phyloP scores from a whole-genome alignment of 2,888 invertebrate genomes.

The Brachyopa scutellaris region DNA sequence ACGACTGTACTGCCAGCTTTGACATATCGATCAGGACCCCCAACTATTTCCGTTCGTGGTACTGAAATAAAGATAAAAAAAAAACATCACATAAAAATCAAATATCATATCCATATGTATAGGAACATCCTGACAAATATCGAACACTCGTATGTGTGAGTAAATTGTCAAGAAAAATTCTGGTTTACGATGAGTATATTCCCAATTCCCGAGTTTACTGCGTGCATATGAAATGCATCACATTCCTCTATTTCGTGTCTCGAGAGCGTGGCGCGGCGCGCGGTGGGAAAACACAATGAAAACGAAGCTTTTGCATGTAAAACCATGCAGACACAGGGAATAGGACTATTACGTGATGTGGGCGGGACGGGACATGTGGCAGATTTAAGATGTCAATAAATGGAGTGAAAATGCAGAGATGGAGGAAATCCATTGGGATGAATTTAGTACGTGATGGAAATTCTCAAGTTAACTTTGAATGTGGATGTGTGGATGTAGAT shows the following conservation, averaged over 20 bases:
- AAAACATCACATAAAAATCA: constrained; percentile 14
- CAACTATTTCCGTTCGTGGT: constrained; percentile 94
- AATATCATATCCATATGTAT: too few species aligned
- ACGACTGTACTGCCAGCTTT: constrained; percentile 94
- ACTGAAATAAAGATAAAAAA: constrained; percentile 83
- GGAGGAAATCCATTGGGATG: constrained; percentile 64
- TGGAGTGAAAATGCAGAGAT: constrained; percentile 52
- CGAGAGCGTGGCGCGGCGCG: not conserved
- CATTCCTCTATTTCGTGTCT: too few species aligned
- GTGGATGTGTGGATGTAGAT: too few species aligned
- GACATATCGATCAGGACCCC: constrained; percentile 94
- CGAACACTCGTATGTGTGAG: constrained; percentile 2
- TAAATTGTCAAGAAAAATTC: constrained; percentile 44
- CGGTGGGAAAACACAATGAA: not conserved
- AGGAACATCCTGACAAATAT: too few species aligned
- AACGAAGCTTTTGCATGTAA: constrained; percentile 19
- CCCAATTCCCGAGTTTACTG: constrained; percentile 34
- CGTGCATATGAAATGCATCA: constrained; percentile 65
- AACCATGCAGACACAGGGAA: constrained; percentile 45
- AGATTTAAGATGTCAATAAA: constrained; percentile 68
- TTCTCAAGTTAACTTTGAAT: constrained; percentile 53
- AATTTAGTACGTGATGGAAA: constrained; percentile 69
- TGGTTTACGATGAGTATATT: constrained; percentile 36
- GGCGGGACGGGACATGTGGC: constrained; percentile 34
- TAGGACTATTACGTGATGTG: constrained; percentile 43